Percentiles rank a stretch among this genome's conserved stretches.
Conservation (phyloP, 1,140 invertebrate genomes). For the Halyomorpha halys region DNA sequence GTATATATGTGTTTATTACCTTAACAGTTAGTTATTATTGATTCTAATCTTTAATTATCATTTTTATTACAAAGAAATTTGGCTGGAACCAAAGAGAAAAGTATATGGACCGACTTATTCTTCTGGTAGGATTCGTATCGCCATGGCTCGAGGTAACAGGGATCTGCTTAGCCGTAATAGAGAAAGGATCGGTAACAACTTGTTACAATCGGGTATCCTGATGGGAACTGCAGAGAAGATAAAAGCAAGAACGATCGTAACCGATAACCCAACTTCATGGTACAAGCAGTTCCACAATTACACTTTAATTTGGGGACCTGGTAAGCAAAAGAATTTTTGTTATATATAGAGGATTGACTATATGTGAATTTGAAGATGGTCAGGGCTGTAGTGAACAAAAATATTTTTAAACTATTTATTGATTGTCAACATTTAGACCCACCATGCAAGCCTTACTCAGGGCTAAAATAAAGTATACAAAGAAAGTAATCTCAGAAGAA, state of each 20-base stretch:
- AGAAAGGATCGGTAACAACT: slow-evolving; percentile 22
- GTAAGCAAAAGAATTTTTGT: no score
- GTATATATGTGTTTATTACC: no score
- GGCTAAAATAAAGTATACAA: no score
- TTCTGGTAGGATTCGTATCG: slow-evolving; percentile 29
- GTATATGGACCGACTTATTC: slow-evolving; percentile 28
- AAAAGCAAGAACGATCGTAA: slow-evolving; percentile 16
- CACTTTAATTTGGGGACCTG: slow-evolving; percentile 47
- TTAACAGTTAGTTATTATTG: neutral
- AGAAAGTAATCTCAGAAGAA: no score
- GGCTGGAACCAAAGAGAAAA: slow-evolving; percentile 28
- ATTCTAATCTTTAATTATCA: neutral
- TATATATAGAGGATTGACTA: no score
- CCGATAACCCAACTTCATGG: slow-evolving; percentile 36
- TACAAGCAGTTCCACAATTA: slow-evolving; percentile 50
- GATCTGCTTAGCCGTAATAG: slow-evolving; percentile 11
- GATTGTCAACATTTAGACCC: no score
- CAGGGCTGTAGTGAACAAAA: no score
- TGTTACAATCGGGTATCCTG: slow-evolving; percentile 26
- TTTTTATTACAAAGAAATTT: slow-evolving; percentile 25
- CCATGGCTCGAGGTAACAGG: slow-evolving; percentile 27
- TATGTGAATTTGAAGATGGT: no score
- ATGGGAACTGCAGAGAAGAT: slow-evolving; percentile 25
- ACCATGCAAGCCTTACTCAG: no score
- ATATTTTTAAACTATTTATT: no score